Evolutionary conservation across 2,797 vertebrate species (phyloP).

Genomic region (Gallinago nigripennis): DNA sequence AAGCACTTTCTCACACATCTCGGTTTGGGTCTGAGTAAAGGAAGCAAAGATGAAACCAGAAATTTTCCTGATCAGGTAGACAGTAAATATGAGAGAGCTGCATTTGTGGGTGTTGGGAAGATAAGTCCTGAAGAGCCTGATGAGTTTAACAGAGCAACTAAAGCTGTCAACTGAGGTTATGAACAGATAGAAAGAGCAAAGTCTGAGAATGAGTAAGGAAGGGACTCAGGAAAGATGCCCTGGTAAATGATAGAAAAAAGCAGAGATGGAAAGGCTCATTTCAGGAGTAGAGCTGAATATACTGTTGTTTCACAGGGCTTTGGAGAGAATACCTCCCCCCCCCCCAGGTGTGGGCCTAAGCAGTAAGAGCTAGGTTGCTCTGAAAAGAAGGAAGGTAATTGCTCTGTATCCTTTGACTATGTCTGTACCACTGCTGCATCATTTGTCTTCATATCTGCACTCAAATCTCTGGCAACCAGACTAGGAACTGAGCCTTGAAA

Average conservation of each 20-base stretch:
- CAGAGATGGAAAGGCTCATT: background rate
- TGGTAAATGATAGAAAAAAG: background rate
- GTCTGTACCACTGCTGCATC: background rate
- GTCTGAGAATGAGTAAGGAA: background rate
- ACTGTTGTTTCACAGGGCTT: background rate
- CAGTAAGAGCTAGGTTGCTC: background rate
- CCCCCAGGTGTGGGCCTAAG: background rate
- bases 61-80: background rate
- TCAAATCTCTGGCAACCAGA: background rate
- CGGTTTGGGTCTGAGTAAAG: background rate
- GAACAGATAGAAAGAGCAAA: background rate
- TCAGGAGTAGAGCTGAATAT: background rate
- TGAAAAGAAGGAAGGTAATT: background rate
- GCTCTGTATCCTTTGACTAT: background rate
- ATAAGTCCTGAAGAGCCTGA: background rate
- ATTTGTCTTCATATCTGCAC: background rate
- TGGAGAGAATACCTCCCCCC: background rate
- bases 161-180: background rate
- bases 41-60: background rate
- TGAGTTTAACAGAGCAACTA: background rate
- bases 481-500: background rate
- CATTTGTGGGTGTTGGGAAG: background rate
- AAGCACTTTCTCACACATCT: background rate
- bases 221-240: background rate
- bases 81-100: background rate